These are phyloP conservation scores for Andrena cerasifolii DNA, from an alignment of 1,140 invertebrate genomes.

Conservation along the genomic window DNA sequence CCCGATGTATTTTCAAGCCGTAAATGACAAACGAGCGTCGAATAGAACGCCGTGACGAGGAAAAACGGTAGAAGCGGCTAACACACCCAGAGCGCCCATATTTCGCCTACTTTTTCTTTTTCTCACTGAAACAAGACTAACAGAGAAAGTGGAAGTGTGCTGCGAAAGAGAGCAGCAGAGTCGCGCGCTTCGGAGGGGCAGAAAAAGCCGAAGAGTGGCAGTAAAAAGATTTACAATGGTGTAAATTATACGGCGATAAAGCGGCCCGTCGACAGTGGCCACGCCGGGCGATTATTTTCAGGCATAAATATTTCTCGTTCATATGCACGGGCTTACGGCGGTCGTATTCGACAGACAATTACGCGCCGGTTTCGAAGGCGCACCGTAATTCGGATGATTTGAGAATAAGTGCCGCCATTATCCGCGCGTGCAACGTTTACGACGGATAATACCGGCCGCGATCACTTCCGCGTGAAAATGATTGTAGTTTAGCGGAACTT, in stretches of 20 bases:
- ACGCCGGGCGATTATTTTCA: conserved; percentile 36
- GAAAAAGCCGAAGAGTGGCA: conserved; percentile 27
- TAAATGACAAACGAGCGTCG: conserved; percentile 21
- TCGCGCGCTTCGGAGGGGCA: background rate
- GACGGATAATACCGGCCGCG: conserved; percentile 13
- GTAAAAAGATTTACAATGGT: conserved; percentile 62
- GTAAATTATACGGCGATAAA: conserved; percentile 62
- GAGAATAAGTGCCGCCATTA: conserved; percentile 52
- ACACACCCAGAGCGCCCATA: background rate
- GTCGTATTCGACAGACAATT: conserved; percentile 8
- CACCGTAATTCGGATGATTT: conserved; percentile 44
- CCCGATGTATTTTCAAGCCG: conserved; percentile 26
- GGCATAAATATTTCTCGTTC: conserved; percentile 48
- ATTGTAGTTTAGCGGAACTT: background rate
- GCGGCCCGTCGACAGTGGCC: background rate
- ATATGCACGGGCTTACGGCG: conserved; percentile 30
- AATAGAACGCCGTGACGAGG: conserved; percentile 25
- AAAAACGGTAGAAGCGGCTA: too few relatives aligned
- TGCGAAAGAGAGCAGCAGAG: background rate
- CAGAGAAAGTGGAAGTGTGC: conserved; percentile 30
- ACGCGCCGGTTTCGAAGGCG: conserved; percentile 2
- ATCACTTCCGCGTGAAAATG: conserved; percentile 51
- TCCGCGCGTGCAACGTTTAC: conserved; percentile 41
- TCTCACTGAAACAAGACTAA: conserved; percentile 22
- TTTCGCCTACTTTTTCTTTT: conserved; percentile 33